Conservation (phyloP, 2,797 vertebrate genomes). For the Anomalospiza imberbis region DNA sequence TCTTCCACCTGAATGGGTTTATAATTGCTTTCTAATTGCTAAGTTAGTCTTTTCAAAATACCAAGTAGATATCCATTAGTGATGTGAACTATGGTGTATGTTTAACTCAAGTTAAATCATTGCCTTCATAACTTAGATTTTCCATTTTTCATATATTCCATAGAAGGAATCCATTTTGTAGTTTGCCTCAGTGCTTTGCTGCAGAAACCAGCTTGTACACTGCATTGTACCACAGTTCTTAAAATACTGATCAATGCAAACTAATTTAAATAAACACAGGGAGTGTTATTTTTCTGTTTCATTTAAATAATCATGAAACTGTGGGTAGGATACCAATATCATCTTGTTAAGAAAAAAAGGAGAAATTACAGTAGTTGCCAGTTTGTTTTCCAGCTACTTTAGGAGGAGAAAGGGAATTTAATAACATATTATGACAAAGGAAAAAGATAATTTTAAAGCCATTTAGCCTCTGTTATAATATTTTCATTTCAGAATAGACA, state of each 20-base stretch:
- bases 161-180: background rate
- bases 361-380: background rate
- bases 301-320: background rate
- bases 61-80: background rate
- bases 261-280: background rate
- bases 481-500: background rate
- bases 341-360: background rate
- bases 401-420: background rate
- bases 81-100: background rate
- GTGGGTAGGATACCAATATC: background rate
- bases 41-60: background rate
- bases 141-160: background rate
- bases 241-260: background rate
- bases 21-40: slow-evolving; percentile 30
- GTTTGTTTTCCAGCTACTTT: background rate
- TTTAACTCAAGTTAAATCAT: background rate
- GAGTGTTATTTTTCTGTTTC: background rate
- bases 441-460: background rate
- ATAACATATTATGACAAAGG: background rate
- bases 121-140: background rate
- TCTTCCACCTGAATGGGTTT: slow-evolving; percentile 4
- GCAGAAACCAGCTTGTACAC: background rate
- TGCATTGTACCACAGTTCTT: background rate
- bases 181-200: background rate
- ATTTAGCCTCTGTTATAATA: background rate